phyloP scores from a whole-genome alignment of 30 jellyfish, hydroid and myxozoan species.

The Turritopsis dohrnii region DNA sequence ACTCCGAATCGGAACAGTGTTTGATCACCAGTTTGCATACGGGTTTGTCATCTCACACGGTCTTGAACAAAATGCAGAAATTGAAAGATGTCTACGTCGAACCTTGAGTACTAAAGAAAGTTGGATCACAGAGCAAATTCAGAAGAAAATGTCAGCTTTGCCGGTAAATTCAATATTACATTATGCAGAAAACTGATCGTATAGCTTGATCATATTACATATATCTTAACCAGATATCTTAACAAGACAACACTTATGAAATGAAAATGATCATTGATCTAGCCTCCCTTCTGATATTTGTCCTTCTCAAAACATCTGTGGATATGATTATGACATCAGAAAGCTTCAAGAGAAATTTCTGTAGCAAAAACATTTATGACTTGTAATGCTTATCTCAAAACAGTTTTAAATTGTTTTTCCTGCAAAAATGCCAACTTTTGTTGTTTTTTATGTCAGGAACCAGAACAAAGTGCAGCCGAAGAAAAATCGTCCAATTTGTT shows the following conservation, averaged over 20 bases:
- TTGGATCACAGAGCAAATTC: constrained; percentile 64
- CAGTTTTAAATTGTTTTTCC: not conserved
- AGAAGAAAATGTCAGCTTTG: constrained; percentile 71
- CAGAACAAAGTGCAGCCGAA: constrained; percentile 88
- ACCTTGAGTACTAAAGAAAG: constrained; percentile 83
- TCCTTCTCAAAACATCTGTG: too few relatives aligned
- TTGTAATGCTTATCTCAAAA: too few relatives aligned
- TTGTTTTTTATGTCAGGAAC: constrained; percentile 43
- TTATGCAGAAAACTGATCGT: not conserved
- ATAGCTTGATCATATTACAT: too few relatives aligned
- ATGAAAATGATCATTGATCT: too few relatives aligned
- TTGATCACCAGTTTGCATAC: constrained; percentile 94
- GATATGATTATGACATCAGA: too few relatives aligned
- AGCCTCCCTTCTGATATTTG: too few relatives aligned
- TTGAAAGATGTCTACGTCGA: constrained; percentile 87
- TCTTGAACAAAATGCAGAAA: constrained; percentile 48
- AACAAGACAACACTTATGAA: too few relatives aligned
- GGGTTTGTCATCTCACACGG: constrained; percentile 75
- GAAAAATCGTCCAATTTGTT: constrained; percentile 85
- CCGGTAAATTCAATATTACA: constrained; percentile 47
- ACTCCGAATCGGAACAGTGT: constrained; percentile 72
- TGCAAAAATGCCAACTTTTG: not conserved
- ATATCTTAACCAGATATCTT: too few relatives aligned
- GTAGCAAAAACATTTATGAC: too few relatives aligned
- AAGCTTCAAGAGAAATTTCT: too few relatives aligned